Evolutionary conservation across 2,113 vertebrate genomes (phyloP).

Genomic region (Callithrix jacchus): DNA sequence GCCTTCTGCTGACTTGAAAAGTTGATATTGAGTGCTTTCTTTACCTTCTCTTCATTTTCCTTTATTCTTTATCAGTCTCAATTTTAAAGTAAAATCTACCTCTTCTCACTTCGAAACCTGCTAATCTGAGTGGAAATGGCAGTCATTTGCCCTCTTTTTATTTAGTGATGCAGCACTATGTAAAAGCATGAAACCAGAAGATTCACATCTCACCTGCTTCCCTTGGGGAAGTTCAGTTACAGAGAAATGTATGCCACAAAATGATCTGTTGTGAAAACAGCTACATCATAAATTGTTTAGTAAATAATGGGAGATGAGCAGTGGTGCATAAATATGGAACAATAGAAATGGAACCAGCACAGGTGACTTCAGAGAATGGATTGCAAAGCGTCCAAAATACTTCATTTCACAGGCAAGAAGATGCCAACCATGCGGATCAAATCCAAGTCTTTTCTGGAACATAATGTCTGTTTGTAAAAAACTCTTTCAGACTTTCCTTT

Average conservation of each 20-base stretch:
- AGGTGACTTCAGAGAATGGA: constrained; percentile 43
- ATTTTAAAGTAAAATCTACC: constrained; percentile 7
- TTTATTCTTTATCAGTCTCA: background rate
- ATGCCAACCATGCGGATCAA: constrained; percentile 25
- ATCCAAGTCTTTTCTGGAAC: constrained; percentile 38
- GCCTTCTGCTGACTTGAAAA: background rate
- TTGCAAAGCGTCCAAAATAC: constrained; percentile 26
- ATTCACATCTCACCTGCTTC: background rate
- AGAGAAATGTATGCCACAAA: background rate
- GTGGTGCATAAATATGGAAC: background rate
- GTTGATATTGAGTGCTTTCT: background rate
- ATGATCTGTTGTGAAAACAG: constrained; percentile 17
- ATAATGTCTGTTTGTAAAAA: constrained; percentile 29
- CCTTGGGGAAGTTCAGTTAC: background rate
- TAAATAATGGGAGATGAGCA: constrained; percentile 51
- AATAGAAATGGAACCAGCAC: constrained; percentile 45
- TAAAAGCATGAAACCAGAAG: background rate
- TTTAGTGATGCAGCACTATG: background rate
- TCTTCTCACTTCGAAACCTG: background rate
- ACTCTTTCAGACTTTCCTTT: background rate
- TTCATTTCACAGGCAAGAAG: constrained; percentile 37
- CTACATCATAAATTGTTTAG: constrained; percentile 35
- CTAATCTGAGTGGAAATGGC: background rate
- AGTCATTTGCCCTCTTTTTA: background rate
- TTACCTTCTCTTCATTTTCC: background rate